Conservation (phyloP, 2,113 vertebrate species). For the Bos javanicus region DNA sequence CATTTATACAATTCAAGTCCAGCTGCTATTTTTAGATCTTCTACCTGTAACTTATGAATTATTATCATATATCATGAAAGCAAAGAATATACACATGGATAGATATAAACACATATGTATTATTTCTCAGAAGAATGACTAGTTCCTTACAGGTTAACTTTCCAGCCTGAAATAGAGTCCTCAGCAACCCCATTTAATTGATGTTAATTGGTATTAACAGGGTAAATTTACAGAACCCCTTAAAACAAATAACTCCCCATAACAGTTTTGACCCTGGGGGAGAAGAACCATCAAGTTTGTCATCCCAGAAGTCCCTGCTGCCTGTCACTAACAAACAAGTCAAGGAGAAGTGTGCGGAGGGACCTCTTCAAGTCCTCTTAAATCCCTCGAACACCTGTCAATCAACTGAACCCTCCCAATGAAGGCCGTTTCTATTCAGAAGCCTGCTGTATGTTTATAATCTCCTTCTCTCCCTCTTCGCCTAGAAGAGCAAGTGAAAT, state of each 20-base stretch:
- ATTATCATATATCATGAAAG: neutral
- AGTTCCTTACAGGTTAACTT: neutral
- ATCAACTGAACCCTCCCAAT: neutral
- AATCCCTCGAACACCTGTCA: neutral
- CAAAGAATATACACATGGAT: neutral
- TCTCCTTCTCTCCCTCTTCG: neutral
- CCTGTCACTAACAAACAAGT: neutral
- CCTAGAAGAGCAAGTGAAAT: neutral
- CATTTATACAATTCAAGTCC: neutral
- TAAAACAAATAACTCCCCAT: neutral
- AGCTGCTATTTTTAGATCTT: neutral
- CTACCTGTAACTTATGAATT: neutral
- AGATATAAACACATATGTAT: neutral
- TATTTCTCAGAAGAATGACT: neutral
- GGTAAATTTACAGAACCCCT: conserved; percentile 24
- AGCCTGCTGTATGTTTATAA: neutral
- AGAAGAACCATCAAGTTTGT: neutral
- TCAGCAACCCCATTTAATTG: conserved; percentile 38
- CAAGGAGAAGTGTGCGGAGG: neutral
- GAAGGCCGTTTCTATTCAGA: neutral
- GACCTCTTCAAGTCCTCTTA: neutral
- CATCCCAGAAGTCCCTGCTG: conserved; percentile 1
- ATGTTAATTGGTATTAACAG: conserved; percentile 11
- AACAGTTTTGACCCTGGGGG: neutral
- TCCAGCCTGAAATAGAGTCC: neutral